Base-by-base conservation (phyloP, 2,113 vertebrate genomes). In the Salminus brasiliensis region DNA sequence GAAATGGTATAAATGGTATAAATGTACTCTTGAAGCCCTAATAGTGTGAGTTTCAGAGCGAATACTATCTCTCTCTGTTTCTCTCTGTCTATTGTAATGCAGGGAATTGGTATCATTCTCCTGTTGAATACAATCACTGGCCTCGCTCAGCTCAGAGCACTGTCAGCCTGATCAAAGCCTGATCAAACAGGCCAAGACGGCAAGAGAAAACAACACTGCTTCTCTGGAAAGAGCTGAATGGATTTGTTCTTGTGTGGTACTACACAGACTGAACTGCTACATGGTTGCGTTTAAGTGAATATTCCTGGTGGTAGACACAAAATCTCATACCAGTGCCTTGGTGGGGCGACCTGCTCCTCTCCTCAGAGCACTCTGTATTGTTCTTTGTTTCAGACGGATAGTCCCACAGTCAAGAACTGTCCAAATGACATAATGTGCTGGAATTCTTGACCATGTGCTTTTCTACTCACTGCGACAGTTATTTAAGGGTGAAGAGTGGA, bases 151-250 rank as follows among this genome's bases (percentile, higher is more conserved):
- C 27, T 65, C 49, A n/a, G 43, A 45, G 76, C 11, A 49, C 39
- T 68, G 59, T 78, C 66, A 60, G 53, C 39, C 39, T 47, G 67
- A 78, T 49, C 68, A 79, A 79, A 79, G 76, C 41, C 34, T 41
- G 52, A 15, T 27, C n/a, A 57, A 73, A 34, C 69, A 9, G 13
- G n/a, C 53, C 52, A 59, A 47, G 65, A 59, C 32, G 18, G 21
- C 21, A 4, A 49, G 45, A 76, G 74, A 76, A 45, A 49, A 63
- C 74, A 67, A 49, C n/a, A 41, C 67, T 32, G 43, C 41, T 59
- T 18, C 23, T 4, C 18, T 66, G 15, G 39, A 23, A 66, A 66
- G 62, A 36, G 34, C 6, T 12, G 3, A 8, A 39, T 66, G 21
- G 62, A 7, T 36, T 66, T 39, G 32, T 36, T 36, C 62, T 66